Evolutionary conservation across 2,888 invertebrate genomes (phyloP).

Genomic region (Megamerina dolium): DNA sequence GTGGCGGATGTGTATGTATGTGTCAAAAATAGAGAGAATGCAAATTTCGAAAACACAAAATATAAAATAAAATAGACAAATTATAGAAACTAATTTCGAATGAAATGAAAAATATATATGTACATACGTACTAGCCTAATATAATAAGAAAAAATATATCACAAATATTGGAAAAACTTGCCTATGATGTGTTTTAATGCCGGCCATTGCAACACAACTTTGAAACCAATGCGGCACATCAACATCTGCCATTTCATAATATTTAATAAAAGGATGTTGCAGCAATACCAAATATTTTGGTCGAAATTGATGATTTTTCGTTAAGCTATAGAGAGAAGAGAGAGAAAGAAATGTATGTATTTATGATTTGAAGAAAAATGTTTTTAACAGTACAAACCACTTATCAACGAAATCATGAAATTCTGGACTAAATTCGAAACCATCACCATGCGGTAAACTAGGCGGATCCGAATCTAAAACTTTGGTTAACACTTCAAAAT

Average conservation of each 20-base stretch:
- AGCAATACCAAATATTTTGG: conserved; percentile 91
- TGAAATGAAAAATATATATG: too few species aligned
- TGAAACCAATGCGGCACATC: conserved; percentile 83
- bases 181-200: conserved; percentile 45
- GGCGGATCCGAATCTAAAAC: conserved; percentile 89
- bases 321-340: conserved; percentile 60
- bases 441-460: conserved; percentile 67
- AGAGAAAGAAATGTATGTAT: conserved; percentile 1
- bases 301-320: conserved; percentile 86
- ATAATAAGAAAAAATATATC: too few species aligned
- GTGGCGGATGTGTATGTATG: background rate
- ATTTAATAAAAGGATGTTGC: conserved; percentile 81
- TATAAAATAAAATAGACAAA: conserved; percentile 7
- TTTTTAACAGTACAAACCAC: conserved; percentile 60
- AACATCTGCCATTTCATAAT: conserved; percentile 64
- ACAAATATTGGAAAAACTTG: too few species aligned
- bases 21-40: background rate
- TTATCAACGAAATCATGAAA: conserved; percentile 87
- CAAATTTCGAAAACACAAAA: background rate
- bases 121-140: too few species aligned
- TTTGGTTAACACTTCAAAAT: conserved; percentile 93
- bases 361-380: background rate
- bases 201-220: conserved; percentile 54
- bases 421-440: conserved; percentile 64
- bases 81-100: too few species aligned